Evolutionary conservation across 2,888 invertebrate species (phyloP).

Genomic region (Acleris laterana): DNA sequence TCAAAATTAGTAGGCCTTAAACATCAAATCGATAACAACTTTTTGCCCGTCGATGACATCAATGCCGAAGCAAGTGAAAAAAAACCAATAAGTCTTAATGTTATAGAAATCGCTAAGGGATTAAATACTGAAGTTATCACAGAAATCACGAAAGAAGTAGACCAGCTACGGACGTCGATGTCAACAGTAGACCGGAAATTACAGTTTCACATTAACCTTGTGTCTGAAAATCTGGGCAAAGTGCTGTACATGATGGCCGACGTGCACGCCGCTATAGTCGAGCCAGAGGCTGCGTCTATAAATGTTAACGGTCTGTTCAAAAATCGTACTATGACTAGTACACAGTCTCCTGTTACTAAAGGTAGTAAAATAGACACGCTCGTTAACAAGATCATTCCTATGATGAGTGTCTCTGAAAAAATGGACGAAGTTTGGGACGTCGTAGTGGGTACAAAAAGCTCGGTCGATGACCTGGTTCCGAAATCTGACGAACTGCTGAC

Average conservation of each 20-base stretch:
- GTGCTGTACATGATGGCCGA: constrained; percentile 91
- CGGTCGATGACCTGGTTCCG: constrained; percentile 93
- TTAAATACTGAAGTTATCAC: constrained; percentile 91
- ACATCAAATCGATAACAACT: constrained; percentile 92
- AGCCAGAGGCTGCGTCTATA: constrained; percentile 86
- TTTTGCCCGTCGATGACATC: constrained; percentile 91
- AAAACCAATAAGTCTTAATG: constrained; percentile 92
- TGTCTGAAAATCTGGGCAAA: constrained; percentile 92
- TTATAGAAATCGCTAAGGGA: constrained; percentile 92
- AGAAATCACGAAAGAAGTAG: constrained; percentile 92
- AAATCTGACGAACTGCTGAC: constrained; percentile 94
- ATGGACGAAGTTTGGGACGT: constrained; percentile 97
- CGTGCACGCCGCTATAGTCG: constrained; percentile 92
- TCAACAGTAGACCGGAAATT: constrained; percentile 91
- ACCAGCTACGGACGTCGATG: constrained; percentile 90
- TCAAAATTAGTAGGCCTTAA: constrained; percentile 90
- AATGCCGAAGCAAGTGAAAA: constrained; percentile 95
- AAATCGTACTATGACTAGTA: constrained; percentile 85
- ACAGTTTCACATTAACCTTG: constrained; percentile 93
- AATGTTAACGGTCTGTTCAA: constrained; percentile 78
- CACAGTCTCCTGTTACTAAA: constrained; percentile 83
- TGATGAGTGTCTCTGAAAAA: constrained; percentile 93
- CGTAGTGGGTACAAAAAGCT: constrained; percentile 94
- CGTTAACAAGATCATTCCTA: constrained; percentile 92
- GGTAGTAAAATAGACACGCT: constrained; percentile 91